Percentiles rank a stretch among this genome's conserved stretches.
Conservation (phyloP, 2,797 vertebrate species). For the Crenichthys baileyi region DNA sequence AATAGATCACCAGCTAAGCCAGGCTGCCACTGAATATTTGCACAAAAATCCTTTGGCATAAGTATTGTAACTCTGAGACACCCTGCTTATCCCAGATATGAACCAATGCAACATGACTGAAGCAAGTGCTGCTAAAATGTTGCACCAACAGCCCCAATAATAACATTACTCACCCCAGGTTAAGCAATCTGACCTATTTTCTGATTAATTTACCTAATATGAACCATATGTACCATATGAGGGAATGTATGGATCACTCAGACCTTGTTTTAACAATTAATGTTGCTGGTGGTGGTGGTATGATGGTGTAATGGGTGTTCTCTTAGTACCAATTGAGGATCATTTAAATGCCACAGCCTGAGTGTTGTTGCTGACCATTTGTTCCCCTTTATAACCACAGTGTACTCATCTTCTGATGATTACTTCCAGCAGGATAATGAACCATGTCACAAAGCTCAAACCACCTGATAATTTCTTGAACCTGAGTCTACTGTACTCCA, state of each 20-base stretch:
- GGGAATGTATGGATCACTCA: not conserved
- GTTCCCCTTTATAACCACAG: no score
- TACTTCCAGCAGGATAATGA: no score
- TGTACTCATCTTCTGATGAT: no score
- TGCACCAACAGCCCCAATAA: not conserved
- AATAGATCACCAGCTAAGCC: not conserved
- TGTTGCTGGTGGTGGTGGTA: not conserved
- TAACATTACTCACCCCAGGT: no score
- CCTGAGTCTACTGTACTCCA: not conserved
- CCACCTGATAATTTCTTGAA: not conserved
- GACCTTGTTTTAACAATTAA: not conserved
- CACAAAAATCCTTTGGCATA: not conserved
- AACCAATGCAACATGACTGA: not conserved
- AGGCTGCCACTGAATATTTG: not conserved
- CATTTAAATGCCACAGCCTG: no score
- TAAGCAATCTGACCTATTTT: not conserved
- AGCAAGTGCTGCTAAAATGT: not conserved
- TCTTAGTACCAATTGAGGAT: no score
- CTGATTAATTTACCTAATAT: not conserved
- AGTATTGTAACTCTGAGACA: not conserved
- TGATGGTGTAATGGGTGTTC: no score
- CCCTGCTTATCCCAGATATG: not conserved
- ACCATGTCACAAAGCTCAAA: not conserved
- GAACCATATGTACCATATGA: not conserved
- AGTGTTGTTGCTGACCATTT: no score